Conservation (phyloP, 2,113 vertebrate species). For the Serilophus lunatus region DNA sequence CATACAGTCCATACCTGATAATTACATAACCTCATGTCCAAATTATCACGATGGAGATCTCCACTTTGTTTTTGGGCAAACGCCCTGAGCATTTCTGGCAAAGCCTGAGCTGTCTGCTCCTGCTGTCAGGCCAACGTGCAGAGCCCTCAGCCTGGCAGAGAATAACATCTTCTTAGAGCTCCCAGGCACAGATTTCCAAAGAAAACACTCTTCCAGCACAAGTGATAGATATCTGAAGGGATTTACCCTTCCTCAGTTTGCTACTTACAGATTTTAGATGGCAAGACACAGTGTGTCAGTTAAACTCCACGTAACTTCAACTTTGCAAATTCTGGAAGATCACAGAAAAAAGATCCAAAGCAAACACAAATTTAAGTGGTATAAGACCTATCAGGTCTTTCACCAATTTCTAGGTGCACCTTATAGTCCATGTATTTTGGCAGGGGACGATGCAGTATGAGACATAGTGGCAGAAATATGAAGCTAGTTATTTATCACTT, state of each 20-base stretch:
- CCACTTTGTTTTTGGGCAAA: rapidly evolving
- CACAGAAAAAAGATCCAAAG: not conserved
- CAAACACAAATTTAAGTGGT: not conserved
- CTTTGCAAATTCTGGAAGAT: not conserved
- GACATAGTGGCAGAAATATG: not conserved
- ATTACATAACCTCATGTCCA: not conserved
- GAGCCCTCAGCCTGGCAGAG: not conserved
- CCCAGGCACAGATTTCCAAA: not conserved
- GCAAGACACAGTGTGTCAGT: not conserved
- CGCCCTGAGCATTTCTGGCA: not conserved
- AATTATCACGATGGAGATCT: not conserved
- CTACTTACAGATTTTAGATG: not conserved
- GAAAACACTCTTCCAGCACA: not conserved
- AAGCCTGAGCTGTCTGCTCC: not conserved
- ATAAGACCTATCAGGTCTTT: not conserved
- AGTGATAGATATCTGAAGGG: rapidly evolving
- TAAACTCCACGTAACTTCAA: not conserved
- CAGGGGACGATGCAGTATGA: not conserved
- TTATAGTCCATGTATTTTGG: not conserved
- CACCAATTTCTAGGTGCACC: not conserved
- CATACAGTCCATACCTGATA: not conserved
- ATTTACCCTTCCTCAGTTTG: not conserved
- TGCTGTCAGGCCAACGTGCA: rapidly evolving
- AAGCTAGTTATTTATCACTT: not conserved
- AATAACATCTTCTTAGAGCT: not conserved